These are phyloP conservation scores for Agrilus mali DNA, from an alignment of 2,888 invertebrate genomes.

Conservation along the genomic window DNA sequence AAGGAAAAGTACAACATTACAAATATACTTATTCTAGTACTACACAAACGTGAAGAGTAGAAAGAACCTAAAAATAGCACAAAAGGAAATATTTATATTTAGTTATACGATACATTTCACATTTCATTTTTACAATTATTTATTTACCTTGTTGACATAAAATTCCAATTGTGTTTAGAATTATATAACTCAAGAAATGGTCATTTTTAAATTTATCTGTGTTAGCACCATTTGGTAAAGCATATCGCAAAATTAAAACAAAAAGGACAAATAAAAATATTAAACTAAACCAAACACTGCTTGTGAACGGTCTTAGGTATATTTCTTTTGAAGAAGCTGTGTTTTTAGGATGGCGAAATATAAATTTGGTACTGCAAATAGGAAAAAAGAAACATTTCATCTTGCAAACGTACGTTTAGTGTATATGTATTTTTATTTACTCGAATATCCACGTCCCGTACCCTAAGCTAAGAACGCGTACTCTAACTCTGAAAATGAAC, in stretches of 20 bases:
- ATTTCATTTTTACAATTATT: background rate
- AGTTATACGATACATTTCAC: too few species aligned
- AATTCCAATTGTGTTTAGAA: slow-evolving; percentile 31
- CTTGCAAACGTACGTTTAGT: background rate
- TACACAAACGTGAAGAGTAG: slow-evolving; percentile 18
- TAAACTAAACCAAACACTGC: slow-evolving; percentile 43
- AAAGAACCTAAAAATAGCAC: slow-evolving; percentile 17
- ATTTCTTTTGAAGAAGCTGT: slow-evolving; percentile 45
- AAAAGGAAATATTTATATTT: background rate
- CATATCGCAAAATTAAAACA: slow-evolving; percentile 20
- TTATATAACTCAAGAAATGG: slow-evolving; percentile 34
- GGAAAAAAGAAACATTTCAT: background rate
- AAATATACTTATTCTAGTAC: slow-evolving; percentile 22
- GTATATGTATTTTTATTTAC: slow-evolving; percentile 25
- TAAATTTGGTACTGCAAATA: slow-evolving; percentile 44
- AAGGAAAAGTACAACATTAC: slow-evolving; percentile 39
- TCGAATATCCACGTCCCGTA: slow-evolving; percentile 48
- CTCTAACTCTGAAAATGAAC: slow-evolving; percentile 49
- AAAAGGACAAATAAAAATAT: slow-evolving; percentile 16
- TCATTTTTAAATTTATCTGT: slow-evolving; percentile 21
- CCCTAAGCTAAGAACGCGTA: slow-evolving; percentile 33
- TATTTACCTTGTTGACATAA: slow-evolving; percentile 27
- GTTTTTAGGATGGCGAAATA: slow-evolving; percentile 55
- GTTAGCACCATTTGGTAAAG: slow-evolving; percentile 16
- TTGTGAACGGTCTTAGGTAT: slow-evolving; percentile 49